A percentile compares a stretch with the other conserved stretches of the same genome.
Evolutionary conservation across 2,888 invertebrate genomes (phyloP).

Genomic region (Sinodicranocentrus sp.): DNA sequence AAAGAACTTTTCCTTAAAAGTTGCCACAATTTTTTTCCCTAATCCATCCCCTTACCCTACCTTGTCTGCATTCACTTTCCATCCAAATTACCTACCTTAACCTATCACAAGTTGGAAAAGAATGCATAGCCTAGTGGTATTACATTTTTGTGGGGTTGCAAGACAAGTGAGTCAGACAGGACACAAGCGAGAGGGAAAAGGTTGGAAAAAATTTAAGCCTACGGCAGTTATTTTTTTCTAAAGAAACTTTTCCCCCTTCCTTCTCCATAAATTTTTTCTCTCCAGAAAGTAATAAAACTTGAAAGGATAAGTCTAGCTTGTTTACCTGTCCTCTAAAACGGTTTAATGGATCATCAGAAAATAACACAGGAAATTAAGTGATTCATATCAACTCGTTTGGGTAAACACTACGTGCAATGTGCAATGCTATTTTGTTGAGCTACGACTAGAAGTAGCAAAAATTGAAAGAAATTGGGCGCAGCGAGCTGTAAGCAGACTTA

Average conservation of each 20-base stretch:
- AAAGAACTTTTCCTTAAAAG: background rate
- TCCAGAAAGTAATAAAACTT: conserved; percentile 18
- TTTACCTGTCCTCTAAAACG: background rate
- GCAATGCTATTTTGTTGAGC: too few relatives aligned
- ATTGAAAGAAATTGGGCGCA: background rate
- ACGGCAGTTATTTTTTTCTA: conserved; percentile 21
- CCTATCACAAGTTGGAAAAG: conserved; percentile 26
- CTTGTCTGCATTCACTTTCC: background rate
- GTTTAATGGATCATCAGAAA: background rate
- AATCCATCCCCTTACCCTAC: background rate
- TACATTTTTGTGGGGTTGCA: background rate
- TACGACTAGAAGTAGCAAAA: too few relatives aligned
- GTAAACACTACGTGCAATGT: too few relatives aligned
- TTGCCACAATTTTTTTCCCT: background rate
- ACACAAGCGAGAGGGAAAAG: conserved; percentile 2
- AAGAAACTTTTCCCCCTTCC: background rate
- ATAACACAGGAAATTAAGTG: conserved; percentile 33
- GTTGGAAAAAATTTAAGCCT: conserved; percentile 21
- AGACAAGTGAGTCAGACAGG: conserved; percentile 1
- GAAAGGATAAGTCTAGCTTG: background rate
- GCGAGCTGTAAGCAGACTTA: background rate
- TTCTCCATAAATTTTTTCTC: background rate
- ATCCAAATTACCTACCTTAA: conserved; percentile 23
- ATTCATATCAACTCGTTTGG: conserved; percentile 13
- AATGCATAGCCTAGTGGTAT: background rate